phyloP scores from a whole-genome alignment of 2,888 invertebrate species.

The Apamea epomidion region DNA sequence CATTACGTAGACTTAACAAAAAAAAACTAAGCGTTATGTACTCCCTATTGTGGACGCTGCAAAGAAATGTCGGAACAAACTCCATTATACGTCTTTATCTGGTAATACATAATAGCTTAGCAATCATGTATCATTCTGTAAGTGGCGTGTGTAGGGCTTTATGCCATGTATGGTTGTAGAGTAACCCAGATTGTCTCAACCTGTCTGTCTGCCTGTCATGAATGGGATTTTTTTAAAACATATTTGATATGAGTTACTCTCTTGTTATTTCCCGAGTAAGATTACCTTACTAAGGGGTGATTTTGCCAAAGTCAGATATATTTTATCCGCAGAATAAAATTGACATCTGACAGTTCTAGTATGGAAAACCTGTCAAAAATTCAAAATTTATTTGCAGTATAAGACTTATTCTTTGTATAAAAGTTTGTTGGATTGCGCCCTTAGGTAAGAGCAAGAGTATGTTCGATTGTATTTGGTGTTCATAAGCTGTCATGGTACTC shows the following conservation, averaged over 20 bases:
- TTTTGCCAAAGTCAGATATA: no score
- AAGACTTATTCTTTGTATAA: no score
- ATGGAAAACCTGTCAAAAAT: no score
- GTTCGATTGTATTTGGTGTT: neutral
- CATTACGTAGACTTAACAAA: neutral
- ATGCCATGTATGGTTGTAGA: neutral
- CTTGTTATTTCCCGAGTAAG: neutral
- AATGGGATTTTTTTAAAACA: no score
- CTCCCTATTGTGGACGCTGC: neutral
- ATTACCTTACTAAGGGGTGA: neutral
- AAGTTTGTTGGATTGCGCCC: no score
- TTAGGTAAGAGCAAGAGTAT: neutral
- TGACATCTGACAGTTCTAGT: no score
- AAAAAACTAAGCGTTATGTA: neutral
- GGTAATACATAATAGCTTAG: neutral
- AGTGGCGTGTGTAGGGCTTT: neutral
- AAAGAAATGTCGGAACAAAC: neutral
- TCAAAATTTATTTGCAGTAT: no score
- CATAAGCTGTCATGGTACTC: constrained; percentile 65
- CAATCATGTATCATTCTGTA: neutral
- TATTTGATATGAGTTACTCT: no score
- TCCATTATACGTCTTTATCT: neutral
- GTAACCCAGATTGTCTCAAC: neutral
- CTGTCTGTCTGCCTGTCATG: no score
- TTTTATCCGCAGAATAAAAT: no score